Percentiles rank a stretch among this genome's conserved stretches.
These are phyloP conservation scores for Paracyclopina nana DNA, from an alignment of 1,140 invertebrate species.

Conservation along the genomic window DNA sequence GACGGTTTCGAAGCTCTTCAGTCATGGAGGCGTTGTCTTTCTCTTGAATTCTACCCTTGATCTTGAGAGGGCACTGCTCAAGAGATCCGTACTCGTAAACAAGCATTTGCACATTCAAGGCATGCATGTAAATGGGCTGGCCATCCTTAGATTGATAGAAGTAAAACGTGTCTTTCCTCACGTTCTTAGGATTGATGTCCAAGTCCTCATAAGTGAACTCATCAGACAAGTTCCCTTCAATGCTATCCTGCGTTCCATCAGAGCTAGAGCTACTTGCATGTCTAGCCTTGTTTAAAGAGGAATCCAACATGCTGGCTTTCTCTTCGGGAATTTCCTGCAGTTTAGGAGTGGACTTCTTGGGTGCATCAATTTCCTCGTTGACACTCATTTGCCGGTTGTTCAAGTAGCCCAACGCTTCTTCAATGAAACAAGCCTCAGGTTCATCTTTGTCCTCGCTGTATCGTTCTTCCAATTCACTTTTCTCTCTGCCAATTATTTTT, in stretches of 20 bases:
- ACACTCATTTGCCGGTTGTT: conserved; percentile 26
- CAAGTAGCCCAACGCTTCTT: conserved; percentile 49
- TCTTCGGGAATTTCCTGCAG: not conserved
- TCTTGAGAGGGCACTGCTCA: conserved; percentile 47
- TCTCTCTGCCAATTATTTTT: conserved; percentile 48
- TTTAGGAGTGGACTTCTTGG: not conserved
- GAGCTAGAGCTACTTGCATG: conserved; percentile 23
- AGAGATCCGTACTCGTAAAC: conserved; percentile 61
- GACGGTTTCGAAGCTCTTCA: conserved; percentile 1
- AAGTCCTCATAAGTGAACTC: conserved; percentile 21
- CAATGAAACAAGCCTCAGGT: conserved; percentile 61
- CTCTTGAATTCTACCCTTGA: conserved; percentile 26
- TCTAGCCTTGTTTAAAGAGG: conserved; percentile 13
- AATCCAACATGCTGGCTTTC: not conserved
- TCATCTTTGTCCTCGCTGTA: conserved; percentile 37
- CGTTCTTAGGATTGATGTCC: conserved; percentile 8
- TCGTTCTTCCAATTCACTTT: conserved; percentile 40
- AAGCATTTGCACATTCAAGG: conserved; percentile 72
- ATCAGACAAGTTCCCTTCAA: conserved; percentile 12
- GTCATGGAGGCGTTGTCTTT: conserved; percentile 5
- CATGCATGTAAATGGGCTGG: conserved; percentile 76
- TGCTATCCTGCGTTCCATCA: conserved; percentile 20
- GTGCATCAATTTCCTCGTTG: not conserved
- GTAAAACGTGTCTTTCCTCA: conserved; percentile 17
- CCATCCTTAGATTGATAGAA: conserved; percentile 51